Evolutionary conservation across 2,888 invertebrate species (phyloP).

Genomic region (Volucella inflata): DNA sequence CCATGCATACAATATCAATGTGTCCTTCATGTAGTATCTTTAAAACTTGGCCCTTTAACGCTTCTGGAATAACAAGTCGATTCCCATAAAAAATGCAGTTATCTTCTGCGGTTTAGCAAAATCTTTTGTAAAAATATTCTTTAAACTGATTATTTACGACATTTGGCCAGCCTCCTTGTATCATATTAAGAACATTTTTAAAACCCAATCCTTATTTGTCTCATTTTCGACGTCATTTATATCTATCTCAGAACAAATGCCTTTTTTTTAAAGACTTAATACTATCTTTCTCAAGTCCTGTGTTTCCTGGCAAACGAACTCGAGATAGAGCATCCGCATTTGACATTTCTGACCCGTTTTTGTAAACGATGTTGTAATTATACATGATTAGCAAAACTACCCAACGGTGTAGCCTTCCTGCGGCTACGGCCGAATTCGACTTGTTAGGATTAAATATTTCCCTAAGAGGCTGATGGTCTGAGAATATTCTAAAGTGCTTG

Average conservation of each 20-base stretch:
- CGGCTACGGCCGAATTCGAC: no score
- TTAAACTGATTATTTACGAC: background rate
- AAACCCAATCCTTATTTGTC: constrained; percentile 20
- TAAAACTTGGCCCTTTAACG: constrained; percentile 48
- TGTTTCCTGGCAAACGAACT: background rate
- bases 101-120: background rate
- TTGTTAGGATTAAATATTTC: no score
- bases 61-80: constrained; percentile 68
- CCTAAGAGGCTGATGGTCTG: no score
- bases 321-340: background rate
- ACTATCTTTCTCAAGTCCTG: no score
- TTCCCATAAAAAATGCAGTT: constrained; percentile 30
- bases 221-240: constrained; percentile 6
- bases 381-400: no score
- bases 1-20: constrained; percentile 77
- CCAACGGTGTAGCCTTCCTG: no score
- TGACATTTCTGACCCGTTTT: no score
- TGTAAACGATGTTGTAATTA: no score
- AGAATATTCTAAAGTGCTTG: no score
- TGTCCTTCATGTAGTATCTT: constrained; percentile 76
- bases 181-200: constrained; percentile 3
- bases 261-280: no score
- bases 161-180: background rate
- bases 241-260: background rate
- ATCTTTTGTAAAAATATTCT: background rate